Base-by-base conservation (phyloP, 2,888 invertebrate genomes). In the Unio delphinus region DNA sequence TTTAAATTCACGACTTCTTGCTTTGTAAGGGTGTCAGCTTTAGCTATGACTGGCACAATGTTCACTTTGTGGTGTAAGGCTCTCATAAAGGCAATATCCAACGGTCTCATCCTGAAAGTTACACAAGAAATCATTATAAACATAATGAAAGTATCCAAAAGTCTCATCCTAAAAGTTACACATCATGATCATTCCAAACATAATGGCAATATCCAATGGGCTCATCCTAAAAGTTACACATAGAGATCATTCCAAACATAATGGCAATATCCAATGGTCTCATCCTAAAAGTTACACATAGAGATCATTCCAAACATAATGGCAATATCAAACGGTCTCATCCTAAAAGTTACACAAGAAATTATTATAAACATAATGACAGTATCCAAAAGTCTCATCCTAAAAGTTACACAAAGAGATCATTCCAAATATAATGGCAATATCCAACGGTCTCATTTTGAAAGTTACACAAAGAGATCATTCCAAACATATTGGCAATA, bases 41-140 rank as follows among this genome's bases (percentile, higher is more conserved):
- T 90, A 64, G 90, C 90, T 55, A 90, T 86, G 23, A 90, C 89
- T 11, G 90, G 90, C 20, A 90, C 89, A 60, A 90, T 89, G 81
- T 90, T 90, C 45, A 90, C 89, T 83, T 90, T 90, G 78, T 89
- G 83, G 73, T 90, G 89, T 18, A 90, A 82, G 26, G 87, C 85
- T 69, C 83, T 86, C 88, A 90, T 89, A 78, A 90, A 89, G 28
- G 88, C 80, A 61, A 90, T 83, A 74, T 90, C 90, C 70, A 90
- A 73, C 55, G 89, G 90, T 64, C 88, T 88, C 79, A 90, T 78
- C 62, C 89, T 90, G 81, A 61, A 80, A 81, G 54, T 69, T 26
- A 59, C 17, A 55, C 8, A 45, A 45, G 11, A 45, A 3, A 11
- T 45, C 45, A 45, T 45, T 45, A 11, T 0, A 45, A 45, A 45